Evolutionary conservation across 1,140 invertebrate genomes (phyloP).

Genomic region (Phymastichus coffea): DNA sequence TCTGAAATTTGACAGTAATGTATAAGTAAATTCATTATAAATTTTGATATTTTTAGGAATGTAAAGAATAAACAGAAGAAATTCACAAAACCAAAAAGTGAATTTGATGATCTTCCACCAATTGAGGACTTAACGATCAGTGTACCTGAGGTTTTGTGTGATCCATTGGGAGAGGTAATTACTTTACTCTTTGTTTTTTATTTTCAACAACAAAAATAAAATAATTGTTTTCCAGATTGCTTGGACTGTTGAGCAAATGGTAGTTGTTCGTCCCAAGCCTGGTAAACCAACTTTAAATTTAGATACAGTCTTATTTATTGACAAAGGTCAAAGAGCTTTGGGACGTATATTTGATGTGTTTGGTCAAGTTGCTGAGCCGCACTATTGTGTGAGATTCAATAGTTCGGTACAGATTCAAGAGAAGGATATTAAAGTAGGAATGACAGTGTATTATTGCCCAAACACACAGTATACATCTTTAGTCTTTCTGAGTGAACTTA

Average conservation of each 20-base stretch:
- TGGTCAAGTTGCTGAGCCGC: conserved; percentile 74
- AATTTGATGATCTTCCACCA: conserved; percentile 74
- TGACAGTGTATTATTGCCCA: conserved; percentile 79
- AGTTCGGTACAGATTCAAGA: conserved; percentile 69
- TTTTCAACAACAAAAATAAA: conserved; percentile 22
- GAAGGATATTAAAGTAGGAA: conserved; percentile 64
- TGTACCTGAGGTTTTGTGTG: conserved; percentile 72
- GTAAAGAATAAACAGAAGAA: no score
- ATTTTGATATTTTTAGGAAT: neutral
- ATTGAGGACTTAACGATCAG: conserved; percentile 81
- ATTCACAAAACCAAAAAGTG: conserved; percentile 30
- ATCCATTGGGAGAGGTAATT: conserved; percentile 70
- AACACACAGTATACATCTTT: conserved; percentile 71
- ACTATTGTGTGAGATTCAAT: conserved; percentile 84
- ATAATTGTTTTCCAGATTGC: conserved; percentile 41
- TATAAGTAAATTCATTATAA: no score
- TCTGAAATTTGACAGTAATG: no score
- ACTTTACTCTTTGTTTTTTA: conserved; percentile 2
- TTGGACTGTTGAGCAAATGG: conserved; percentile 50
- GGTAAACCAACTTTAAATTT: conserved; percentile 76
- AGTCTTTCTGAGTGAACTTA: conserved; percentile 72
- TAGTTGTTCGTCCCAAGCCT: conserved; percentile 46
- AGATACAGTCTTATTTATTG: conserved; percentile 80
- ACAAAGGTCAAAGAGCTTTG: conserved; percentile 69
- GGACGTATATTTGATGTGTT: conserved; percentile 89